Percentiles rank a stretch among this genome's conserved stretches.
phyloP scores from a whole-genome alignment of 2,888 invertebrate genomes.

The Hanleya hanleyi region DNA sequence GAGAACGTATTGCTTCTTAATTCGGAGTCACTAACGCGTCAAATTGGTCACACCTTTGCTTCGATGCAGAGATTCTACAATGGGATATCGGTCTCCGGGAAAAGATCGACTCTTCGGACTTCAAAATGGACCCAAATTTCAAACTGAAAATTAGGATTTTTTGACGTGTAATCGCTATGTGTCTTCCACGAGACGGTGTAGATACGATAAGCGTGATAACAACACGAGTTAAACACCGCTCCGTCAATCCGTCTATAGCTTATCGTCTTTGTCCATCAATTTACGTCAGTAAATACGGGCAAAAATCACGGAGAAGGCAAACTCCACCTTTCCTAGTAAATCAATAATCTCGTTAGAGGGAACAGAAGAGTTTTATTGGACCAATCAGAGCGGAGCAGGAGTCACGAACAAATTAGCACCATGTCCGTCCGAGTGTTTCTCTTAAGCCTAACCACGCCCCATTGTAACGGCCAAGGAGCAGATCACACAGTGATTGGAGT shows the following conservation, averaged over 20 bases:
- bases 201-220: too few species aligned
- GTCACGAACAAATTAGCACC: background rate
- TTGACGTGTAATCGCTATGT: too few species aligned
- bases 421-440: background rate
- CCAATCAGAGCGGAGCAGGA: background rate
- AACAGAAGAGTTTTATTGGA: background rate
- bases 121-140: too few species aligned
- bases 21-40: background rate
- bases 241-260: too few species aligned
- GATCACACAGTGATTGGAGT: background rate
- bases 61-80: too few species aligned
- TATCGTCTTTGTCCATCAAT: too few species aligned
- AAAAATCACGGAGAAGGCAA: background rate
- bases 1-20: background rate
- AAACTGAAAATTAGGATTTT: too few species aligned
- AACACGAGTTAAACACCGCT: too few species aligned
- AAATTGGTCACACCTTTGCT: conserved; percentile 7
- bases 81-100: too few species aligned
- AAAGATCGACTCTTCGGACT: too few species aligned
- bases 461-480: background rate
- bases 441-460: background rate
- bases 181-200: too few species aligned
- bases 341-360: background rate
- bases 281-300: too few species aligned
- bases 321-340: background rate